Base-by-base conservation (phyloP, 2,797 vertebrate genomes). In the Loriculus beryllinus region DNA sequence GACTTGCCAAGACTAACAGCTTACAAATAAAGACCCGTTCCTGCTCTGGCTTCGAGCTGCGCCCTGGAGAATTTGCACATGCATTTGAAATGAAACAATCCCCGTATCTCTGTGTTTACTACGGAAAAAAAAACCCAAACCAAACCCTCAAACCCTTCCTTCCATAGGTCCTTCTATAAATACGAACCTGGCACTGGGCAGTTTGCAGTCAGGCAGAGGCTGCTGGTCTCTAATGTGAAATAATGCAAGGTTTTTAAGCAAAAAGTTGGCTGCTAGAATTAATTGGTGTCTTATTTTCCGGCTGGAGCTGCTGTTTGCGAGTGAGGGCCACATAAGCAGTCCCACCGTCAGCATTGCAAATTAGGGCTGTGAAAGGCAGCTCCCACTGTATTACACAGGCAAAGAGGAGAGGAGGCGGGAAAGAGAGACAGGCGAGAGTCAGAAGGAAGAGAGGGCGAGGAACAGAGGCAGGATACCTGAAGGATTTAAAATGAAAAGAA, bases 1-100 rank as follows among this genome's bases (percentile, higher is more conserved):
- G 85, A 59, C 64, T 88, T 84, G 87, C 86, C 68, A 94, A 97
- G 82, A 91, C 78, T 90, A 95, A 68, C 91, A 96, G 88, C 90
- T 95, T 93, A 95, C 68, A 96, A 95, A 93, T 90, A 94, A 93
- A 93, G 77, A 62, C 57, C 83, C 37, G 1, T 93, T 94, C 74
- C 94, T 90, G 74, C 49, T 63, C 86, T 67, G 84, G 82, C 89
- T 92, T 88, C 76, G 92, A 89, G 89, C 86, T 93, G 96, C 43
- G 82, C 95, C 95, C 96, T 94, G 88, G 95, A 96, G 95, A 95
- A 92, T 96, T 96, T 93, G 87, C 94, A 92, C 90, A 94, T 93
- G 89, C 81, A 91, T 95, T 95, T 62, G 87, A 94, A 95, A 95
- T 87, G 63, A 91, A 95, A 82, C 68, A 82, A 92, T 87, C 52